Conservation (phyloP, 1,140 invertebrate genomes). For the Apocrypta bakeri region DNA sequence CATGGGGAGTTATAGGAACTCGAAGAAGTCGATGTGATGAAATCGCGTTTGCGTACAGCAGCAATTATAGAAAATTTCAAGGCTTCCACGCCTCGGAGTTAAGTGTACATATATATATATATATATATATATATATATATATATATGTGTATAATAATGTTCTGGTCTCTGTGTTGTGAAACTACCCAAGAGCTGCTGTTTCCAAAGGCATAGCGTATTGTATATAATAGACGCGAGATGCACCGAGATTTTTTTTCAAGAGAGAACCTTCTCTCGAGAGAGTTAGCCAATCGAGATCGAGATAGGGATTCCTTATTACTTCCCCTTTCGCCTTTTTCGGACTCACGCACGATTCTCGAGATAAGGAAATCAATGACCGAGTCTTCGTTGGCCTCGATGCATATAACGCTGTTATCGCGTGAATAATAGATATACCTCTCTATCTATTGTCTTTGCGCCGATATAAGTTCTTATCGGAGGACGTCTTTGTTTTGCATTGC, state of each 20-base stretch:
- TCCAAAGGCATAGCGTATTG: too few relatives aligned
- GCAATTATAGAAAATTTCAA: constrained; percentile 66
- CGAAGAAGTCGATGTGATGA: too few relatives aligned
- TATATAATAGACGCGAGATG: neutral
- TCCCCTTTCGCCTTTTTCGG: constrained; percentile 33
- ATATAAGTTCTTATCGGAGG: neutral
- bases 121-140: too few relatives aligned
- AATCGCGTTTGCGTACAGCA: constrained; percentile 53
- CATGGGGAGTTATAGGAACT: too few relatives aligned
- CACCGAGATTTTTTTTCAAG: constrained; percentile 2
- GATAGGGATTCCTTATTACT: constrained; percentile 38
- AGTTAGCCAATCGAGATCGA: constrained; percentile 36
- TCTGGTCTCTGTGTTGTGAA: neutral
- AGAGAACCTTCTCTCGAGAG: too few relatives aligned
- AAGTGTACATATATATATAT: too few relatives aligned
- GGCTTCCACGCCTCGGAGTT: constrained; percentile 56
- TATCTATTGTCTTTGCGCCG: neutral
- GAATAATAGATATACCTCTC: neutral
- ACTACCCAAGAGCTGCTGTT: neutral
- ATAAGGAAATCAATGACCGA: constrained; percentile 47
- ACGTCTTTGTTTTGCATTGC: too few relatives aligned
- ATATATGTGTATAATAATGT: neutral
- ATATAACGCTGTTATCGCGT: neutral
- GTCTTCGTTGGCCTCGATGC: constrained; percentile 35
- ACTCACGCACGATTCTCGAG: neutral